A percentile compares a stretch with the other conserved stretches of the same genome.
These are phyloP conservation scores for Halocaridina rubra DNA, from an alignment of 2,888 invertebrate genomes.

Conservation along the genomic window DNA sequence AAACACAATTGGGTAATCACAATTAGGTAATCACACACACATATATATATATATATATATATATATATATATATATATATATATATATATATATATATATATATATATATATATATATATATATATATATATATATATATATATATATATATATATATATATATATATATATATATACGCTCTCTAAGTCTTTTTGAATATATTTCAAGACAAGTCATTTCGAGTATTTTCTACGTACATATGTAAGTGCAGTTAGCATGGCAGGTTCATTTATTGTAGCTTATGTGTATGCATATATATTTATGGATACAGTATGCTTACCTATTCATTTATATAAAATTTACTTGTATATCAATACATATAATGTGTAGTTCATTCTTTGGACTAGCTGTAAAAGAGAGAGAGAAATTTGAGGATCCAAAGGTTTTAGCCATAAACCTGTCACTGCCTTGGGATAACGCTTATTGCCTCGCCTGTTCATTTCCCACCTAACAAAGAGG, in stretches of 20 bases:
- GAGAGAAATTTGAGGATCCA: too few species aligned
- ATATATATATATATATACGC: background rate
- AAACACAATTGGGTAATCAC: too few species aligned
- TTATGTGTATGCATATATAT: background rate
- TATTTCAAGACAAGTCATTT: background rate
- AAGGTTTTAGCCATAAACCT: too few species aligned
- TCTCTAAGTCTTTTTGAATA: background rate
- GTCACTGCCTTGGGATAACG: too few species aligned
- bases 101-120: background rate
- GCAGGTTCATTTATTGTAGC: too few species aligned
- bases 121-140: background rate
- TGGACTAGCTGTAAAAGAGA: too few species aligned
- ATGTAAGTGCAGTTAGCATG: too few species aligned
- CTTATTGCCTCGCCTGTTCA: too few species aligned
- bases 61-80: slow-evolving; percentile 13
- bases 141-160: background rate
- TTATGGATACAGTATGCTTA: background rate
- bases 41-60: background rate
- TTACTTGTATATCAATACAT: background rate
- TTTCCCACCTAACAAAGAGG: too few species aligned
- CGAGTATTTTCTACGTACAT: background rate
- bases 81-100: background rate
- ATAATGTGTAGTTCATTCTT: too few species aligned
- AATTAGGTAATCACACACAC: too few species aligned
- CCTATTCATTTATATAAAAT: background rate